Evolutionary conservation across 2,888 invertebrate species (phyloP), one percentile per base, ranked within the genome.

Genomic region (Scaptomyza flava): DNA sequence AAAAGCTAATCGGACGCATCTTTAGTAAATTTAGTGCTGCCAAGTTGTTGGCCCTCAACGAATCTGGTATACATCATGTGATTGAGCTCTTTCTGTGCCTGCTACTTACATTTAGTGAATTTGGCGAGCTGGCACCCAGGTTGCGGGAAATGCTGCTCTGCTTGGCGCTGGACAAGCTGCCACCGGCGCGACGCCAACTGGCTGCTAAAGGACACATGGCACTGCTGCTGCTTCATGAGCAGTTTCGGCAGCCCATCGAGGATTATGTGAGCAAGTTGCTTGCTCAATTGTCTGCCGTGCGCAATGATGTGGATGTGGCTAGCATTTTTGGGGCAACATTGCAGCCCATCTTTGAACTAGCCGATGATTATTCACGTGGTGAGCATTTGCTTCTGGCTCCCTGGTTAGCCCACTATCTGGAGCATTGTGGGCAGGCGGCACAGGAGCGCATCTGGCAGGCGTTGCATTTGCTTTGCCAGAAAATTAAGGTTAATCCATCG

Each of bases 11-110:
- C 71, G 94, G 94, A 0, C 92, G 94, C 57, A 93, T 94, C 64
- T 94, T 93, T 70, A 93, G 94, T 0, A 94, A 94, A 84, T 94
- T 94, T 64, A 93, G 93, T 12, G 89, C 92, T n/a, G 92, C 92
- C 51, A 94, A 94, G 89, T 91, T 94, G 53, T 83, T 92, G 58
- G 92, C 93, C 7, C 91, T 94, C 11, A 93, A 93, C 27, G 93
- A 94, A 78, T 91, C 91, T 30, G 94, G 94, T 2, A 91, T 94
- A 34, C 93, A 93, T 75, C 93, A 94, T 90, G 92, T 94, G 45
- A 91, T 93, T 12, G 91, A 92, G 68, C 76, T 92, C 17, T 91
- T 92, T 62, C 72, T 92, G 0, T 87, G 90, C 8, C 68, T 92
- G 52, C 83, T 90, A 5, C 66, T 92, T 0, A 56, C 64, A 5